Base-by-base conservation (phyloP, 30 jellyfish, hydroid and myxozoan species). In the Mastigias papua region DNA sequence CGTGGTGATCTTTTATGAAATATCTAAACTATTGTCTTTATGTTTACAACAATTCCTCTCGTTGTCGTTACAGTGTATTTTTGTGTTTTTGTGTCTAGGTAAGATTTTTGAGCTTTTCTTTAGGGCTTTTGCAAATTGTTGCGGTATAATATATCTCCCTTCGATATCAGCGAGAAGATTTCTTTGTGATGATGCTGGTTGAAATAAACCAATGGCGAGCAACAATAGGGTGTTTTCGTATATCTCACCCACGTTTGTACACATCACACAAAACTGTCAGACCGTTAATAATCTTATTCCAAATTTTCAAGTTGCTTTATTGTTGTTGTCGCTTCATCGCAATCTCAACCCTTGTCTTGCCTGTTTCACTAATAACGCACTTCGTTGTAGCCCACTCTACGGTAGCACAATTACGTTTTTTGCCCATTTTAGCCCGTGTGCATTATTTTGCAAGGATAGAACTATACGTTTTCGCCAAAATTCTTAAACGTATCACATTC, bases 211-310 rank as follows among this genome's bases (percentile, higher is more conserved):
- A 62, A 64, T 80, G 90, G 81, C 81, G 90, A 64, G 81, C 90
- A 80, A 80, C 90, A 82, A 82, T 82, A 68, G 92, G 92, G 81
- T 54, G 86, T 69, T 82, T 82, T 67, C 84, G 46, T 82, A 86
- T 70, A 54, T 66, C 81, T 37, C 16, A 66, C 48, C 78, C 57
- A 82, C 66, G 48, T 25, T 82, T 49, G 50, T 51, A 78, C 68
- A 63, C 58, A 46, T 35, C 71, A 73, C 9, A 74, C 63, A 82
- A 70, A 69, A 66, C 50, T 57, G 22, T 23, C 57, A 82, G 85
- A 28, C 81, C 81, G 34, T 66, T 32, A 46, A 66, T 69, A 70
- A 49, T 82, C 8, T 58, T 82, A 63, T 20, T 68, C 78, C 92
- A 82, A 72, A 63, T 82, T 25, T 29, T 31, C 31, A 69, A 66